Conservation (phyloP, 2,888 invertebrate genomes). For the Pollenia griseotomentosa region DNA sequence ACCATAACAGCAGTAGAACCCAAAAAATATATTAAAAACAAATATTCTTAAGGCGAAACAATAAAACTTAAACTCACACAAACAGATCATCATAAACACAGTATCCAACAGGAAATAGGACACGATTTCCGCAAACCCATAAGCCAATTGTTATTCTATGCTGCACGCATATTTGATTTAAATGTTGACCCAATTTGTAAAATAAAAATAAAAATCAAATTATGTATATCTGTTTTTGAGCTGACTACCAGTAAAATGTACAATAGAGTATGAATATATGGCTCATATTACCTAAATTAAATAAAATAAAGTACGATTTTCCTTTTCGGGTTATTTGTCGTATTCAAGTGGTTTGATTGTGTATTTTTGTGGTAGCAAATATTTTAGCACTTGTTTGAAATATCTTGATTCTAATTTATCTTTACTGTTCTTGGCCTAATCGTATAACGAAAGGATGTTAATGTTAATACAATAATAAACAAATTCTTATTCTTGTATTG, state of each 20-base stretch:
- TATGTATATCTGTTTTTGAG: background rate
- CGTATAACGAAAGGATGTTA: slow-evolving; percentile 10
- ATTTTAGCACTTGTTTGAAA: background rate
- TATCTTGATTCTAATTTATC: slow-evolving; percentile 10
- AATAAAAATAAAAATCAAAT: background rate
- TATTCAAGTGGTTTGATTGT: background rate
- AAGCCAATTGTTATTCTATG: slow-evolving; percentile 35
- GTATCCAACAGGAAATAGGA: background rate
- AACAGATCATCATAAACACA: background rate
- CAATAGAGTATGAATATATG: background rate
- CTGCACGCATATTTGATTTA: slow-evolving; percentile 31
- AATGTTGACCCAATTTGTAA: slow-evolving; percentile 41
- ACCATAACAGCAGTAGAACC: background rate
- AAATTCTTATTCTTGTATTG: background rate
- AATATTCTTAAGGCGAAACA: slow-evolving; percentile 26
- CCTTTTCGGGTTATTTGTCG: background rate
- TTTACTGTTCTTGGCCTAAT: background rate
- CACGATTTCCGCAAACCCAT: no score
- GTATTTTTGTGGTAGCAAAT: slow-evolving; percentile 4
- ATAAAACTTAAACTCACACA: background rate
- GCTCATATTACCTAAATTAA: slow-evolving; percentile 29
- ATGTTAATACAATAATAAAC: background rate
- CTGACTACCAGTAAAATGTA: background rate
- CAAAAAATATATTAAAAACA: slow-evolving; percentile 19
- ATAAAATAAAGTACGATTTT: background rate